Evolutionary conservation across 2,888 invertebrate genomes (phyloP).

Genomic region (Falcaria lacertinaria): DNA sequence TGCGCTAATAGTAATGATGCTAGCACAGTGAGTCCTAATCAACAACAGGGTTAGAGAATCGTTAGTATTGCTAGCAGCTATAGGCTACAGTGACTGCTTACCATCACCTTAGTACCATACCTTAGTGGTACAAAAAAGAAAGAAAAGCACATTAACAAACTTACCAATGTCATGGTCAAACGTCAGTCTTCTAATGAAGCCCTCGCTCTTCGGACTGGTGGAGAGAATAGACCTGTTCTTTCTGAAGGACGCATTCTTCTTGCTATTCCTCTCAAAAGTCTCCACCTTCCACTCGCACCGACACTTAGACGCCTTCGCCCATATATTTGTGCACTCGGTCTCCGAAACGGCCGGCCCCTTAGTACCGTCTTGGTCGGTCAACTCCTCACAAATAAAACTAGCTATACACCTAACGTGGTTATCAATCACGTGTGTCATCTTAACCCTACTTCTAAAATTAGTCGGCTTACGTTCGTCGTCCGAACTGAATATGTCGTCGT

Average conservation of each 20-base stretch:
- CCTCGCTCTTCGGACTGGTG: conserved; percentile 62
- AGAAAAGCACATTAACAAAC: too few relatives aligned
- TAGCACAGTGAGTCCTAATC: too few relatives aligned
- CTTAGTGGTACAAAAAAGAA: too few relatives aligned
- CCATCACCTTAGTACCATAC: too few relatives aligned
- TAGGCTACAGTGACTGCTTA: too few relatives aligned
- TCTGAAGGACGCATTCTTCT: conserved; percentile 74
- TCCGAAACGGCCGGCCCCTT: conserved; percentile 78
- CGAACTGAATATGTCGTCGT: conserved; percentile 78
- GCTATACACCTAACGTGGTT: conserved; percentile 64
- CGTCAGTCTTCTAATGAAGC: conserved; percentile 60
- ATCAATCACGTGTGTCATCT: conserved; percentile 50
- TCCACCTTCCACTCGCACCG: conserved; percentile 82
- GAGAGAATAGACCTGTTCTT: conserved; percentile 73
- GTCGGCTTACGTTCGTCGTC: conserved; percentile 71
- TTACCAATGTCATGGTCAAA: conserved; percentile 72
- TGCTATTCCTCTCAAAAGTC: conserved; percentile 68
- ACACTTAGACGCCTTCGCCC: conserved; percentile 80
- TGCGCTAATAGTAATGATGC: too few relatives aligned
- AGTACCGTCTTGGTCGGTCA: conserved; percentile 46
- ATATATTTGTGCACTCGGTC: conserved; percentile 76
- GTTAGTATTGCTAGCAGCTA: too few relatives aligned
- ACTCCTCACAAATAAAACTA: conserved; percentile 63
- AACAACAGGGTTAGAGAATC: too few relatives aligned
- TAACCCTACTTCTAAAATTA: conserved; percentile 47